Conservation (phyloP, 1,140 invertebrate genomes). For the Neuroterus valhalla region DNA sequence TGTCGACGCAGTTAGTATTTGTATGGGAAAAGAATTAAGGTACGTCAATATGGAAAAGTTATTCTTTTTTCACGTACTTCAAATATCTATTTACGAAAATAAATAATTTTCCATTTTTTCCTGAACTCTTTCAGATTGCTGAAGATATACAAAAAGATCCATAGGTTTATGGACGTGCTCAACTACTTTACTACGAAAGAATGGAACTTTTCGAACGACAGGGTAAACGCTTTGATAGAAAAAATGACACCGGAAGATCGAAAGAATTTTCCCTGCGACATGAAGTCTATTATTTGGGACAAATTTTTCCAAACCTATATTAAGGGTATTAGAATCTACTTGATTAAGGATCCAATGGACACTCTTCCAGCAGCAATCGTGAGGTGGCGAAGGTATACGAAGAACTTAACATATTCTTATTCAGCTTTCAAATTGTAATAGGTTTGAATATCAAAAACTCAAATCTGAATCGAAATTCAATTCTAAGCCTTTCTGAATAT, state of each 20-base stretch:
- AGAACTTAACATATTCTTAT: not conserved
- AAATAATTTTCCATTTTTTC: not conserved
- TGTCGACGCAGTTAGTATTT: constrained; percentile 78
- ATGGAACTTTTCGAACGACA: constrained; percentile 82
- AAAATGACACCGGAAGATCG: constrained; percentile 79
- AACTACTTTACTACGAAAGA: constrained; percentile 84
- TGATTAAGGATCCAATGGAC: constrained; percentile 79
- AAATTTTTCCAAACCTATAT: constrained; percentile 77
- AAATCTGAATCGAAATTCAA: too few relatives aligned
- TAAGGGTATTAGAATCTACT: constrained; percentile 77
- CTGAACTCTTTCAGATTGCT: constrained; percentile 75
- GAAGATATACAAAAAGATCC: constrained; percentile 82
- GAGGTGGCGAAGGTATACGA: constrained; percentile 73
- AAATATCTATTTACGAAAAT: not conserved
- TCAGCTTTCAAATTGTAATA: not conserved
- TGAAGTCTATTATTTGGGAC: constrained; percentile 79
- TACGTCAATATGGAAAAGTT: constrained; percentile 52
- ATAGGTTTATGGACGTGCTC: constrained; percentile 80
- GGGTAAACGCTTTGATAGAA: constrained; percentile 77
- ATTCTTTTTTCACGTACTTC: too few relatives aligned
- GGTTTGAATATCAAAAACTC: not conserved
- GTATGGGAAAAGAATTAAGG: constrained; percentile 77
- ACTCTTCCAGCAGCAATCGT: constrained; percentile 75
- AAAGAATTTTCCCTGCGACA: constrained; percentile 82
- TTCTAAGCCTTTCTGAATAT: too few relatives aligned